Evolutionary conservation across 2,113 vertebrate species (phyloP).

Genomic region (Turnix velox): DNA sequence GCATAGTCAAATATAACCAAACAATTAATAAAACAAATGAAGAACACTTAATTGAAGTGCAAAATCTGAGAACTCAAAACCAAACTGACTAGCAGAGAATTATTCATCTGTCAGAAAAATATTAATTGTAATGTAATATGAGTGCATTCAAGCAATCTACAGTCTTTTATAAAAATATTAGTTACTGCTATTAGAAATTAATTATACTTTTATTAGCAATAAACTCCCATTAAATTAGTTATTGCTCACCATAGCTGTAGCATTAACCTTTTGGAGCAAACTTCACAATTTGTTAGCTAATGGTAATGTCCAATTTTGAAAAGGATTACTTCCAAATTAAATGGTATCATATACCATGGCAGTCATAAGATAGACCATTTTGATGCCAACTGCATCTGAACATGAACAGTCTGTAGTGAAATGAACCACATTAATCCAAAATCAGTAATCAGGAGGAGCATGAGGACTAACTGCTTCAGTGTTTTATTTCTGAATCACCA

Average conservation of each 20-base stretch:
- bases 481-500: not conserved
- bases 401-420: not conserved
- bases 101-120: conserved; percentile 24
- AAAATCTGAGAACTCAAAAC: conserved; percentile 21
- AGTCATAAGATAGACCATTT: conserved; percentile 16
- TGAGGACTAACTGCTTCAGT: not conserved
- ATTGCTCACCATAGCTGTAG: conserved; percentile 13
- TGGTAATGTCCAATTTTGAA: conserved; percentile 46
- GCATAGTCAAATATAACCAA: conserved; percentile 47
- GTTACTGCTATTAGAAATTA: conserved; percentile 51
- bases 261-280: conserved; percentile 47
- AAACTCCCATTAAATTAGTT: conserved; percentile 60
- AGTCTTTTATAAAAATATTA: conserved; percentile 9
- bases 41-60: conserved; percentile 40
- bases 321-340: conserved; percentile 46
- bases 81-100: conserved; percentile 25
- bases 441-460: not conserved
- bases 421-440: conserved; percentile 22
- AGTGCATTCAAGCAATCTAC: conserved; percentile 19
- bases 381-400: conserved; percentile 3
- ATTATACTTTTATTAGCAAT: conserved; percentile 56
- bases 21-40: conserved; percentile 63
- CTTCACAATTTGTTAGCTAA: conserved; percentile 48
- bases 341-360: not conserved
- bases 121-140: conserved; percentile 33